Evolutionary conservation across 2,113 vertebrate species (phyloP).

Genomic region (Solea solea): DNA sequence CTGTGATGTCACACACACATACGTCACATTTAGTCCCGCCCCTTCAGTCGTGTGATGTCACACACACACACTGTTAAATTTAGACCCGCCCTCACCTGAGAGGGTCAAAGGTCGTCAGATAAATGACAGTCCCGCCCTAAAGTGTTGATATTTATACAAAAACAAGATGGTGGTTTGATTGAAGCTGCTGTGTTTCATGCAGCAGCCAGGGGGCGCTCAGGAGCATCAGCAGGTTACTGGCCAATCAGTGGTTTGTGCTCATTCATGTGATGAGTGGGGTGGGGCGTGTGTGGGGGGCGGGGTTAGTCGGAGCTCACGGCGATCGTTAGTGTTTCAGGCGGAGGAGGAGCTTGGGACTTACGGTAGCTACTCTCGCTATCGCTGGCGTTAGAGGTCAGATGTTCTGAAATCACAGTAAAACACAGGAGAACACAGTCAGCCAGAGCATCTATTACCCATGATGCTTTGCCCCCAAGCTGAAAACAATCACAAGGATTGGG

Average conservation of each 20-base stretch:
- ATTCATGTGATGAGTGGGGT: background rate
- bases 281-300: background rate
- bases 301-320: background rate
- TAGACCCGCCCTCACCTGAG: no score
- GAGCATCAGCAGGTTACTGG: constrained; percentile 8
- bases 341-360: constrained; percentile 83
- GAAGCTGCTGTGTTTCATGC: no score
- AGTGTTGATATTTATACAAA: no score
- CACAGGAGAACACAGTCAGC: constrained; percentile 46
- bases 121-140: no score
- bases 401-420: constrained; percentile 91
- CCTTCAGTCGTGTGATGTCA: no score
- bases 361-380: constrained; percentile 99
- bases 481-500: no score
- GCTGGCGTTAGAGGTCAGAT: constrained; percentile 98
- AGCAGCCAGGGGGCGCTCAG: background rate
- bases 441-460: constrained; percentile 15
- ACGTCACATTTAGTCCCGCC: no score
- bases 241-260: constrained; percentile 31
- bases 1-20: no score
- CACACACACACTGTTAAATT: no score
- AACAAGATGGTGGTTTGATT: no score
- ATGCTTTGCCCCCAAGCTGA: constrained; percentile 40
- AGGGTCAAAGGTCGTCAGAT: no score
- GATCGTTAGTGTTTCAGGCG: background rate